Percentiles rank a stretch among this genome's conserved stretches.
Evolutionary conservation across 2,797 vertebrate genomes (phyloP).

Genomic region (Ptychadena robeensis): DNA sequence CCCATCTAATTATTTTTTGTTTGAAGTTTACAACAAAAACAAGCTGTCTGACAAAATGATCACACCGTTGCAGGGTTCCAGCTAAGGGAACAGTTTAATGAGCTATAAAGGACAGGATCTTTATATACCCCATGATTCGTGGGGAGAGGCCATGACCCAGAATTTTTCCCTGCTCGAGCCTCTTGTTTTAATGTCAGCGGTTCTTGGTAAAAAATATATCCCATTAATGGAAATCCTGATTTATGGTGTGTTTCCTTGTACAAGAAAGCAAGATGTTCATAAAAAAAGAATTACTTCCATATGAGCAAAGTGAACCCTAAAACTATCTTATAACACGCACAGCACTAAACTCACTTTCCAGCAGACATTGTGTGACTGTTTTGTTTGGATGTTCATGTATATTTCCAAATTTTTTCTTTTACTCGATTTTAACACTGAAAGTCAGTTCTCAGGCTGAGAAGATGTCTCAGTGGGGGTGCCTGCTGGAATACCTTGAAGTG

Average conservation of each 20-base stretch:
- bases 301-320: constrained; percentile 60
- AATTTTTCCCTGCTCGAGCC: constrained; percentile 55
- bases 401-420: constrained; percentile 37
- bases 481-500: constrained; percentile 47
- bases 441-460: constrained; percentile 1
- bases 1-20: constrained; percentile 39
- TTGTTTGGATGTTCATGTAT: constrained; percentile 55
- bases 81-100: constrained; percentile 52
- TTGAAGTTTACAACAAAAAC: constrained; percentile 41
- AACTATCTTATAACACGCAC: constrained; percentile 47
- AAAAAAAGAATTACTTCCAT: constrained; percentile 60
- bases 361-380: constrained; percentile 37
- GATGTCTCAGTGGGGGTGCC: constrained; percentile 11
- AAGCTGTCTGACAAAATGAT: constrained; percentile 21
- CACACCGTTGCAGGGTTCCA: constrained; percentile 24
- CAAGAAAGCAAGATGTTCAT: constrained; percentile 62
- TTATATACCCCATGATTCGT: constrained; percentile 47
- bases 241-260: constrained; percentile 60
- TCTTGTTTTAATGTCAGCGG: constrained; percentile 58
- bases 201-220: constrained; percentile 61
- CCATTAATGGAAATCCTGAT: constrained; percentile 62
- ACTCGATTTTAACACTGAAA: constrained; percentile 34
- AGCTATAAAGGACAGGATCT: constrained; percentile 55
- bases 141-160: constrained; percentile 55
- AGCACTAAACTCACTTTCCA: constrained; percentile 29